Percentiles rank a stretch among this genome's conserved stretches.
These are phyloP conservation scores for Morpho deidamia DNA, from an alignment of 2,888 invertebrate species.

Conservation along the genomic window DNA sequence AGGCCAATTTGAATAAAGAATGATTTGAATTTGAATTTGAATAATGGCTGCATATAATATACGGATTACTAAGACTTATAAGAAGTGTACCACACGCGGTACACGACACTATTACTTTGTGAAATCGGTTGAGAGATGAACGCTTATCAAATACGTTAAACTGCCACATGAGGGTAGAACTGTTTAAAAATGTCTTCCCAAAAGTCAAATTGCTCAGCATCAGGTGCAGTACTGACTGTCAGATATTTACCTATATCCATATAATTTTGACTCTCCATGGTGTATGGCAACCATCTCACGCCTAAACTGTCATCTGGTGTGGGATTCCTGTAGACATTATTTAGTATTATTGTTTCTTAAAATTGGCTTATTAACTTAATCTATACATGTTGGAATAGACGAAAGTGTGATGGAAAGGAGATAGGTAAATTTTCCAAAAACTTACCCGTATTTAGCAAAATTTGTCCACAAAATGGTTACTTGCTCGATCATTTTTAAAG, in stretches of 20 bases:
- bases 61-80: too few species aligned
- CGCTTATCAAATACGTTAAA: background rate
- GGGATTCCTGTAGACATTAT: slow-evolving; percentile 38
- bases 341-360: background rate
- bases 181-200: slow-evolving; percentile 41
- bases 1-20: too few species aligned
- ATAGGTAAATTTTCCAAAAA: too few species aligned
- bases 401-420: too few species aligned
- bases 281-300: slow-evolving; percentile 40
- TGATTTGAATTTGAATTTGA: too few species aligned
- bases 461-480: slow-evolving; percentile 53
- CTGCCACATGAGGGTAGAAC: slow-evolving; percentile 32
- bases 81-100: too few species aligned
- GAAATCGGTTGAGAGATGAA: too few species aligned
- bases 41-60: too few species aligned
- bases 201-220: slow-evolving; percentile 38
- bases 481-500: slow-evolving; percentile 40
- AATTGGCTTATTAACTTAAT: background rate
- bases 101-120: too few species aligned
- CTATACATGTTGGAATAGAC: background rate
- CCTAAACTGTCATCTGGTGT: slow-evolving; percentile 40
- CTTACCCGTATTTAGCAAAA: slow-evolving; percentile 58
- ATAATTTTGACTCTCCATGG: slow-evolving; percentile 35
- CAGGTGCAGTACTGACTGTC: slow-evolving; percentile 25
- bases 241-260: slow-evolving; percentile 42